These are phyloP conservation scores for Thamnophis sirtalis DNA, from an alignment of 2,113 vertebrate species.

Conservation along the genomic window DNA sequence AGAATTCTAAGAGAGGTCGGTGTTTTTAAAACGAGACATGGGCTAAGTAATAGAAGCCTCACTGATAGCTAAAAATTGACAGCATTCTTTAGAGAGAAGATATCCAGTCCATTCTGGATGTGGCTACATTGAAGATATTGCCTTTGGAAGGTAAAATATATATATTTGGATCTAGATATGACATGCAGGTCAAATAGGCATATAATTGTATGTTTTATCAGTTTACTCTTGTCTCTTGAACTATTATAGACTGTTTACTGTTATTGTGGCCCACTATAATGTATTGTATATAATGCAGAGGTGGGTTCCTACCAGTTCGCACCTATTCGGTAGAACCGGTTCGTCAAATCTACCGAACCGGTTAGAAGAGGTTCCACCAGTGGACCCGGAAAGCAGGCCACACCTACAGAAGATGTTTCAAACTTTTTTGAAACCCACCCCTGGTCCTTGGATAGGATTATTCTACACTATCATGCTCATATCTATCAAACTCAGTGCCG, in stretches of 20 bases:
- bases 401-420: no score
- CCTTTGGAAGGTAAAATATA: background rate
- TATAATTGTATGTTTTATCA: background rate
- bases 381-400: no score
- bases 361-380: no score
- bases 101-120: background rate
- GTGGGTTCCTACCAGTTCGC: no score
- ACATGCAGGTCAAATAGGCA: background rate
- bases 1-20: background rate
- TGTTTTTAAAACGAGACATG: background rate
- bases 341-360: no score
- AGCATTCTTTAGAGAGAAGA: background rate
- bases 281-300: background rate
- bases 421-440: no score
- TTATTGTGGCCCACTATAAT: background rate
- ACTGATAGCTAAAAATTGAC: background rate
- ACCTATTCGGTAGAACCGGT: no score
- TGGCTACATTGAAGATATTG: background rate
- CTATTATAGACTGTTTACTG: background rate
- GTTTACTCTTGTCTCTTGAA: background rate
- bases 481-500: no score
- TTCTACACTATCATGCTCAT: no score
- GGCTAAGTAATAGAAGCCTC: background rate
- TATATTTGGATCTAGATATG: background rate
- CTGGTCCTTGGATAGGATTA: no score